Evolutionary conservation across 2,113 vertebrate species (phyloP), one percentile per base, ranked within the genome.

Genomic region (Sinocyclocheilus rhinocerous): DNA sequence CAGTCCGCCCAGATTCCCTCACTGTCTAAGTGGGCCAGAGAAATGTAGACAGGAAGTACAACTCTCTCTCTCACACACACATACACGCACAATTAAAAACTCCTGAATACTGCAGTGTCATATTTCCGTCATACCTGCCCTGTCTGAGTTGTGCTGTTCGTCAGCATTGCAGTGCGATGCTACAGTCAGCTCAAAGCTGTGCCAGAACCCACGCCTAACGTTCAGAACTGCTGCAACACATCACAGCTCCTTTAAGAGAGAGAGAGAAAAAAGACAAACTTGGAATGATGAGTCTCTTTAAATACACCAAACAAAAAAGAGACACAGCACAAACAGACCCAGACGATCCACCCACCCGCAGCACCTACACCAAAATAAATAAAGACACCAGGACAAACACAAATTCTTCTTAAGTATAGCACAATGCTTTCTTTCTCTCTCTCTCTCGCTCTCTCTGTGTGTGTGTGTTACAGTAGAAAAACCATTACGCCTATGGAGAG

Each of bases 21-120:
- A 84, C 88, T 87, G 93, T 92, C 93, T 94, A 94, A 95, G 95
- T 95, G 94, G 95, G 95, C 93, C 93, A 91, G 92, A 92, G 91
- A 93, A 95, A 94, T 93, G 92, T 94, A 92, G 94, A 93, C 93
- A 93, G 94, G 93, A 95, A 94, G 91, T 88, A 88, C n/a, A 33
- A 87, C 84, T 72, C 90, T 88, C 77, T 70, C 83, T 80, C 48
- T 63, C 80, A 57, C 69, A 73, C 16, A 59, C 78, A 85, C 13
- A 45, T 11, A 89, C 15, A 85, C 61, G 29, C 29, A 33, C 48
- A 45, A 13, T 78, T 59, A 15, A 26, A 63, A n/a, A 33, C 24
- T 22, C 11, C 39, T 48, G 29, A 55, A 86, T 22, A 45, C 22
- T 80, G 36, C 61, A 79, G 80, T 73, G 61, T n/a, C 50, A 59